These are phyloP conservation scores for Sebastes matsubarae DNA, from an alignment of 2,797 vertebrate genomes.

Conservation along the genomic window DNA sequence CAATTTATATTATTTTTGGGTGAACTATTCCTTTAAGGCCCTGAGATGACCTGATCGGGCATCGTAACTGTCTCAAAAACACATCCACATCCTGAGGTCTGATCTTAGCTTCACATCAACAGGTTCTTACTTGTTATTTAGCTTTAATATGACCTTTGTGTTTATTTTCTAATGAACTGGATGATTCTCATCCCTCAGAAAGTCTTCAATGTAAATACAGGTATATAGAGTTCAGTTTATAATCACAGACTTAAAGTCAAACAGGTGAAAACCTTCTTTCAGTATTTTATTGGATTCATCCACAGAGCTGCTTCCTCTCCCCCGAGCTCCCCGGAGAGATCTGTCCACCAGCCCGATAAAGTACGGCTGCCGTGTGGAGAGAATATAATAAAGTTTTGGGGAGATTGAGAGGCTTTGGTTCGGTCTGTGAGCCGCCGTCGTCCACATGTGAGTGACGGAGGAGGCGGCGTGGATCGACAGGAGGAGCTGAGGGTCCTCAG, in stretches of 20 bases:
- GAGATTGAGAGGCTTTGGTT: constrained; percentile 20
- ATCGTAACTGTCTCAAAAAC: no score
- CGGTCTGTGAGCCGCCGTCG: constrained; percentile 11
- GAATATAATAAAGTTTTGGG: constrained; percentile 25
- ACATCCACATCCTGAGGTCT: no score
- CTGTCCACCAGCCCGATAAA: constrained; percentile 24
- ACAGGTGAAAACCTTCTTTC: neutral
- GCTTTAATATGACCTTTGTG: neutral
- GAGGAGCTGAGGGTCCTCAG: constrained; percentile 31
- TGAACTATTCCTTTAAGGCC: no score
- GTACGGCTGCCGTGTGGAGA: neutral
- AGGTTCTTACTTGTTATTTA: no score
- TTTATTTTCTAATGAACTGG: neutral
- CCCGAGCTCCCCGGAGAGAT: constrained; percentile 20
- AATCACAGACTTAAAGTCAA: neutral
- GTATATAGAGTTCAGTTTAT: neutral
- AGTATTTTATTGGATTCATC: neutral
- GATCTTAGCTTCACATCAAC: no score
- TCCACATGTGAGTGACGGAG: constrained; percentile 43
- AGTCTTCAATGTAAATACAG: neutral
- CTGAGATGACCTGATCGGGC: no score
- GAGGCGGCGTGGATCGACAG: constrained; percentile 16
- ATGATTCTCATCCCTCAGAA: neutral
- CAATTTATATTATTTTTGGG: no score
- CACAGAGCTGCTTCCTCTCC: neutral